Percentiles rank a stretch among this genome's conserved stretches.
Evolutionary conservation across 1,140 invertebrate genomes (phyloP).

Genomic region (Mya arenaria): DNA sequence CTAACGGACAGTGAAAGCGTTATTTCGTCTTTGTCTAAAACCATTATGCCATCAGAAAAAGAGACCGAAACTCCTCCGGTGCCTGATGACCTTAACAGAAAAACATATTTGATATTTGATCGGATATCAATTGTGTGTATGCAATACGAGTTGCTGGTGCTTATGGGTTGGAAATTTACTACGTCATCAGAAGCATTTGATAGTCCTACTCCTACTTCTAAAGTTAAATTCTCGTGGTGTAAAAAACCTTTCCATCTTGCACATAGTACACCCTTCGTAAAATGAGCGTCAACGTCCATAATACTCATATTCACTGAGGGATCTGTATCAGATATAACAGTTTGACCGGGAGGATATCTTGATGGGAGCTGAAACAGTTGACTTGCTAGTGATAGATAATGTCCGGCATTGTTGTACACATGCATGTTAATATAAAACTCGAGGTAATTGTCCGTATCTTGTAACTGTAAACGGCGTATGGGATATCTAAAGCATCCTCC

Average conservation of each 20-base stretch:
- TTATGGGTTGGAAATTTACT: conserved; percentile 6
- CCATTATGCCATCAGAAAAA: not conserved
- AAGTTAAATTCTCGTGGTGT: not conserved
- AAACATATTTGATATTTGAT: not conserved
- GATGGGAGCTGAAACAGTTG: conserved; percentile 15
- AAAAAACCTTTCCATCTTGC: conserved; percentile 7
- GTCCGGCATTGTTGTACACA: conserved; percentile 27
- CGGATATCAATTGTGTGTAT: not conserved
- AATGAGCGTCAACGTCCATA: conserved; percentile 6
- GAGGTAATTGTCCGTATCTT: conserved; percentile 16
- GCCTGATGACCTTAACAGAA: not conserved
- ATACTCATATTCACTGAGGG: not conserved
- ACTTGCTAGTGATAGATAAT: not conserved
- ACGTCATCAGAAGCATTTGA: not conserved
- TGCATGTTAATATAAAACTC: not conserved
- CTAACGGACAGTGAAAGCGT: not conserved
- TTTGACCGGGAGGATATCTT: conserved; percentile 24
- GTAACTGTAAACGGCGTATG: not conserved
- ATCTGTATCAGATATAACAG: not conserved
- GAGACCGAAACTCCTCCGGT: not conserved
- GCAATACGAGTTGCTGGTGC: not conserved
- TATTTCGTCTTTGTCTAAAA: not conserved
- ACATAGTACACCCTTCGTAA: not conserved
- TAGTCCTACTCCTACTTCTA: conserved; percentile 26
- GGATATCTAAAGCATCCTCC: conserved; percentile 24